phyloP scores from a whole-genome alignment of 1,140 invertebrate genomes.

The Varroa destructor region DNA sequence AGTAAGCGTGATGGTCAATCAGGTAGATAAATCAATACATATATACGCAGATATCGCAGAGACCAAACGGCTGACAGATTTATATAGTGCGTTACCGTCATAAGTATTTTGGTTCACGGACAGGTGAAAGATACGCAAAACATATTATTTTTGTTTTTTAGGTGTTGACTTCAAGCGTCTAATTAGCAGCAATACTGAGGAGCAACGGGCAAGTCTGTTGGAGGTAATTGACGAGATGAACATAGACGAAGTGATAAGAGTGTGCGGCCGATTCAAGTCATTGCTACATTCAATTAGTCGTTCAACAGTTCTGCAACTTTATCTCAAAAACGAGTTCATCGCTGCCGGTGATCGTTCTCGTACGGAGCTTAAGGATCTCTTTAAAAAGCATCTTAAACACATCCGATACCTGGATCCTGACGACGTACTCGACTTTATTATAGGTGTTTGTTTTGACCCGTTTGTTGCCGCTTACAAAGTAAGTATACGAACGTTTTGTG shows the following conservation, averaged over 20 bases:
- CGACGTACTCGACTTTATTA: conserved; percentile 8
- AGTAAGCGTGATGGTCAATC: too few species aligned
- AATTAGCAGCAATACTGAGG: neutral
- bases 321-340: conserved; percentile 7
- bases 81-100: too few species aligned
- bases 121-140: too few species aligned
- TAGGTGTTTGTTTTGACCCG: conserved; percentile 13
- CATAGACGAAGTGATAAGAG: neutral
- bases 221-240: neutral
- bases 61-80: too few species aligned
- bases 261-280: conserved; percentile 19
- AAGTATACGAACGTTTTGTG: neutral
- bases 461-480: neutral
- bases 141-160: neutral
- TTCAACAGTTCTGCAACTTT: neutral
- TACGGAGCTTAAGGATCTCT: neutral
- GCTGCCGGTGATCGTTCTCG: neutral
- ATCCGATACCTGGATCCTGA: conserved; percentile 7
- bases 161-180: conserved; percentile 20
- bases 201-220: neutral
- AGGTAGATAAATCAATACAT: too few species aligned
- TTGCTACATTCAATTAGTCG: neutral
- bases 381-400: conserved; percentile 11
- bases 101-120: too few species aligned
- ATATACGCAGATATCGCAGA: too few species aligned